Evolutionary conservation across 1,140 invertebrate genomes (phyloP), one percentile per base, ranked within the genome.

Genomic region (Zophobas morio): DNA sequence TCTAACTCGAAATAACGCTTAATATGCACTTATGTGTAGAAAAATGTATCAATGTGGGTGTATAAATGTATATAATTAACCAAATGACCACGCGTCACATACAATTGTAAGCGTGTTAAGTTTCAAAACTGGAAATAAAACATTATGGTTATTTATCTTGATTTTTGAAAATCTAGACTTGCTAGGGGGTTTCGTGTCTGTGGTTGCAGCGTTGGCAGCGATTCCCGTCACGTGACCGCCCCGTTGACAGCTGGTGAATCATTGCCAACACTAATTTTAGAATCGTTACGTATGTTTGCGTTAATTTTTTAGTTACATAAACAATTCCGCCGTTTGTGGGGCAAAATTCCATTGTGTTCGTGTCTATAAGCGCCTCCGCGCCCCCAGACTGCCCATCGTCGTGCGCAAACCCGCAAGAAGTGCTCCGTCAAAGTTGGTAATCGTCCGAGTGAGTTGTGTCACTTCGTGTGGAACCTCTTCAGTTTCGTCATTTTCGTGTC

Each of bases 251-350:
- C 36, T 4, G 34, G 60, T 66, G 71, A 73, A 73, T 73, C 71
- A 73, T 73, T 73, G 71, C 71, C 71, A 73, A 73, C 71, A 42
- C 71, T 73, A 73, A 73, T 73, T 73, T 73, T 73, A 73, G 71
- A n/a, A 34, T 47, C 36, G 71, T 73, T 73, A 73, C 71, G 71
- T 73, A 73, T 57, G 71, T 73, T 73, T 73, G 49, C 54, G 71
- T 73, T 73, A 73, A 73, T 73, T 73, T 73, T 73, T 54, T 73
- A 57, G 51, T 57, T 53, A 73, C 37, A 73, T 54, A 56, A 73
- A 73, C 71, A 73, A 56, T 34, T 39, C 42, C 34, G 3, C 40
- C 51, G 39, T 5, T 39, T 32, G 54, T 20, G 40, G 37, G 51
- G 54, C 54, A 42, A 54, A 42, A 73, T 42, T 34, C 46, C 37